Conservation (phyloP, 2,113 vertebrate genomes). For the Cyanocitta stelleri region DNA sequence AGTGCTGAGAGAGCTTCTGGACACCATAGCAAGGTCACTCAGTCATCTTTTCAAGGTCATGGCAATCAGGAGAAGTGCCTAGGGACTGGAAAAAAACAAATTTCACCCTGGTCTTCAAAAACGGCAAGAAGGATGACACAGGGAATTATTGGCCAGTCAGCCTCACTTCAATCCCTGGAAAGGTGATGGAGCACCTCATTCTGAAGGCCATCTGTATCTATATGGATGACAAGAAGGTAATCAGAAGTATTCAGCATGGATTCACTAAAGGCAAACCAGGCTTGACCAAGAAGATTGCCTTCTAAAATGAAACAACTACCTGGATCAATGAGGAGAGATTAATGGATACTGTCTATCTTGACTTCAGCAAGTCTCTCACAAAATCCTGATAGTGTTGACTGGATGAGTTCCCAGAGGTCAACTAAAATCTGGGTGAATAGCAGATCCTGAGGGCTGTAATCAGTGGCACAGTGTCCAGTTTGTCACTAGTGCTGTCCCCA, state of each 20-base stretch:
- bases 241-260: background rate
- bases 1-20: background rate
- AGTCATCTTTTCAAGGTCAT: background rate
- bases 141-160: background rate
- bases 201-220: background rate
- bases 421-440: background rate
- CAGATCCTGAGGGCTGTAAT: background rate
- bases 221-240: background rate
- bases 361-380: background rate
- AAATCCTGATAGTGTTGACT: background rate
- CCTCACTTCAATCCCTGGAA: background rate
- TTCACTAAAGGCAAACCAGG: background rate
- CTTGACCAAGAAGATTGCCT: background rate
- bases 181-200: background rate
- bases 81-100: background rate
- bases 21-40: fast-evolving
- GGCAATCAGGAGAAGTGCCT: background rate
- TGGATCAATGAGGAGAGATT: background rate
- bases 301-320: background rate
- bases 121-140: background rate
- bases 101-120: background rate
- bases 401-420: background rate
- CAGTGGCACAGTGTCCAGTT: fast-evolving
- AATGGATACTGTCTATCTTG: background rate
- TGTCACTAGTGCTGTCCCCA: too few relatives aligned